These are phyloP conservation scores for Ectobius pallidus DNA, from an alignment of 2,888 invertebrate genomes.

Conservation along the genomic window DNA sequence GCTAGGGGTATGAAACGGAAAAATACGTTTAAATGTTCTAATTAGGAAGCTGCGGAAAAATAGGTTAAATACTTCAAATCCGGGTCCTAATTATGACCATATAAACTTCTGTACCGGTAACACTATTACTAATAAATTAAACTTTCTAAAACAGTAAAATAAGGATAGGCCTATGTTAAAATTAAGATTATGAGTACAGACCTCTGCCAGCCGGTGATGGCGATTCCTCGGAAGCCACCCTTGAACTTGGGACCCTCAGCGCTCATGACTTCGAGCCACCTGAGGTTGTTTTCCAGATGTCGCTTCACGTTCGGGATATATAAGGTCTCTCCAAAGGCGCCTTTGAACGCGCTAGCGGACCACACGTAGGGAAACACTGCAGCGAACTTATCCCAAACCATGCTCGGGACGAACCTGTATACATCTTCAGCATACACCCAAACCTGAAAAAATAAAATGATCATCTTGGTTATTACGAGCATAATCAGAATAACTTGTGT, in stretches of 20 bases:
- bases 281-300: slow-evolving; percentile 72
- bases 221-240: slow-evolving; percentile 61
- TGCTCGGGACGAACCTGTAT: slow-evolving; percentile 58
- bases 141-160: too few species aligned
- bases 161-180: not conserved
- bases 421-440: slow-evolving; percentile 81
- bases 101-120: too few species aligned
- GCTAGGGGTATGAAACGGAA: too few species aligned
- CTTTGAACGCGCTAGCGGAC: slow-evolving; percentile 78
- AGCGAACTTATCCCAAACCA: slow-evolving; percentile 71
- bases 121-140: too few species aligned
- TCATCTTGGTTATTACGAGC: too few species aligned
- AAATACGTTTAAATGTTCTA: too few species aligned
- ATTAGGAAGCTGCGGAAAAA: too few species aligned
- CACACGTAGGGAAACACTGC: slow-evolving; percentile 71
- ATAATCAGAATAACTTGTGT: too few species aligned
- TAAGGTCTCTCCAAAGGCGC: slow-evolving; percentile 73
- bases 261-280: slow-evolving; percentile 71
- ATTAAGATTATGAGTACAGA: too few species aligned
- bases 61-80: too few species aligned
- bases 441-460: slow-evolving; percentile 52
- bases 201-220: slow-evolving; percentile 66
- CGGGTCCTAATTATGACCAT: too few species aligned
- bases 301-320: slow-evolving; percentile 69
- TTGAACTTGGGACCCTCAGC: slow-evolving; percentile 62